Base-by-base conservation (phyloP, 2,888 invertebrate species). In the Noctua janthina region DNA sequence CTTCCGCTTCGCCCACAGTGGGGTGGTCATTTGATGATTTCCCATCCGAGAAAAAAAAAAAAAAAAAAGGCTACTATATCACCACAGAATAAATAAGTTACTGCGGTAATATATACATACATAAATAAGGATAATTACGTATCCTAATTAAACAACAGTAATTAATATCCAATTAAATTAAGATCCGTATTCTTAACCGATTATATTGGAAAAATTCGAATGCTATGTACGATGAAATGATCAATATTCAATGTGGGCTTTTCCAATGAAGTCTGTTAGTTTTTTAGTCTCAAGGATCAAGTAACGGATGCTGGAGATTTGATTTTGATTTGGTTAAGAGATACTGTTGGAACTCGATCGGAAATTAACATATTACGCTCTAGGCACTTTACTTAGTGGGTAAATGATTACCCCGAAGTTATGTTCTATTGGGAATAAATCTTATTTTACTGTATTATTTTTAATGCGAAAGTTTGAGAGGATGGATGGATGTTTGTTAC, bases 241-340 rank as follows among this genome's bases (percentile, higher is more conserved):
- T 92, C 87, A 89, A 93, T 93, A 92, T 92, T 91, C 88, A 92
- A 90, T 82, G 83, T 88, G 92, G 93, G 92, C 91, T 92, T 94
- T 94, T 92, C 93, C 93, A 90, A 78, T 82, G 84, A 87, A 85
- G 83, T 86, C 70, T 11, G 75, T 75, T 62, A 73, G 83, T 89
- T 91, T 91, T 91, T 91, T 91, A 81, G 84, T 82, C 79, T 90
- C 91, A 90, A 93, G 92, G 91, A 92, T 92, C 87, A 85, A 84
- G 68, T 91, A 59, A 82, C 93, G 93, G 93, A 93, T 93, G 90
- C 89, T 76, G 56, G 66, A 76, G 59, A 76, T 82, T 84, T 67
- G 71, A 79, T 86, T 85, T 82, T 77, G 75, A 84, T 79, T 70
- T 59, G 46, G 29, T 84, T 5, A 46, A 17, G 43, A 62, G 71